phyloP scores from a whole-genome alignment of 2,113 vertebrate genomes.

The Pedetes capensis region DNA sequence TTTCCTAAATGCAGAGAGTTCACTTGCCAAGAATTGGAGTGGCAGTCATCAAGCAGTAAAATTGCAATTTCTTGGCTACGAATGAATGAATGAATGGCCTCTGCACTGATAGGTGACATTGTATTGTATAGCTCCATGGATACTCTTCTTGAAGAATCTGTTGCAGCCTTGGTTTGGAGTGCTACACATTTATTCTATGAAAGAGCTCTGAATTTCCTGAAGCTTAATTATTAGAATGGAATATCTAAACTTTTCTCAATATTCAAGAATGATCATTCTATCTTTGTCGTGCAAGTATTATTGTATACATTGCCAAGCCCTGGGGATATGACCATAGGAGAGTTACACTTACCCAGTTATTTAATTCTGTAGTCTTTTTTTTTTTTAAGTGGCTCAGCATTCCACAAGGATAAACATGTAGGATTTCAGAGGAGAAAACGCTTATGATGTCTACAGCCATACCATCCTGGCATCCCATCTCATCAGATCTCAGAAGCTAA shows the following conservation, averaged over 20 bases:
- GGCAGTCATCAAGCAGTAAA: neutral
- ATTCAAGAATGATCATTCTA: neutral
- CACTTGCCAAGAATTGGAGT: slow-evolving; percentile 34
- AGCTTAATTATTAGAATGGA: slow-evolving; percentile 3
- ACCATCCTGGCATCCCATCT: no score
- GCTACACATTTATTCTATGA: neutral
- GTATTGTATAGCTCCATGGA: neutral
- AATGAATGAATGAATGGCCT: neutral
- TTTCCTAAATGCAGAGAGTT: slow-evolving; percentile 12
- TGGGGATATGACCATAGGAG: neutral
- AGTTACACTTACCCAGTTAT: neutral
- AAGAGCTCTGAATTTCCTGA: neutral
- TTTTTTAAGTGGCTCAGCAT: neutral
- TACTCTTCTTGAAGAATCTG: neutral
- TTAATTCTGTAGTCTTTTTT: neutral
- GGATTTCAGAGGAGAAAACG: neutral
- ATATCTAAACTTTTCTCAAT: neutral
- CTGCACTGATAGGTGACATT: neutral
- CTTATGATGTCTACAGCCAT: no score
- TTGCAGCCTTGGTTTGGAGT: neutral
- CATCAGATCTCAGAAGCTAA: no score
- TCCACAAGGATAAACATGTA: neutral
- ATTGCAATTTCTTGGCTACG: neutral
- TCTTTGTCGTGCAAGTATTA: neutral
- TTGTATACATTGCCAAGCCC: neutral